These are phyloP conservation scores for Astur gentilis DNA, from an alignment of 2,113 vertebrate genomes.

Conservation along the genomic window DNA sequence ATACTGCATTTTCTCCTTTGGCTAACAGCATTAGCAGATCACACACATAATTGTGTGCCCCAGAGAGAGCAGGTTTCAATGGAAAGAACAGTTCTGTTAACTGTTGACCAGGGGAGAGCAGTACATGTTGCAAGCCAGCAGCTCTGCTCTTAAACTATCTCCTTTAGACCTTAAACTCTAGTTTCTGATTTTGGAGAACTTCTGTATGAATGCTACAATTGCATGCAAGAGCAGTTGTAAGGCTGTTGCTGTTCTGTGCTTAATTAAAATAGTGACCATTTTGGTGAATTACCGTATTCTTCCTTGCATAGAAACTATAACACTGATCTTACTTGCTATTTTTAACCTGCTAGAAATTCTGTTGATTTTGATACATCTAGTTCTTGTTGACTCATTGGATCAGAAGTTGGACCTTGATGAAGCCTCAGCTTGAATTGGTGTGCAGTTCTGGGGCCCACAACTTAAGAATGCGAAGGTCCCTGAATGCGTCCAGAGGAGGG, in stretches of 20 bases:
- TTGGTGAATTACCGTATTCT: neutral
- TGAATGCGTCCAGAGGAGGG: neutral
- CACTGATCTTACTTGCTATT: neutral
- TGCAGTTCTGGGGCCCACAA: neutral
- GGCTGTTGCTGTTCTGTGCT: neutral
- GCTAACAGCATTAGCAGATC: neutral
- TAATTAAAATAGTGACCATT: neutral
- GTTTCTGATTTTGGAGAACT: neutral
- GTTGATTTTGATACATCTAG: neutral
- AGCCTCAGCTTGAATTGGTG: rapidly evolving
- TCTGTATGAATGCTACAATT: neutral
- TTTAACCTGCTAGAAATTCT: neutral
- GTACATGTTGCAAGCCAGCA: neutral
- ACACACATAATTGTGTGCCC: neutral
- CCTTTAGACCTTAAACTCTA: neutral
- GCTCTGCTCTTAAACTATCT: neutral
- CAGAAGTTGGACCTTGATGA: neutral
- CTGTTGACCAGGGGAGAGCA: neutral
- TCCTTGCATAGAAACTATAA: neutral
- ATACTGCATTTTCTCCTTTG: neutral
- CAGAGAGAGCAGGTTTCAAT: neutral
- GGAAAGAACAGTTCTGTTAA: neutral
- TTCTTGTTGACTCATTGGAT: neutral
- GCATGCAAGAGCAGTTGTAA: neutral
- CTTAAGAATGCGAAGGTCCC: neutral